Percentiles rank a stretch among this genome's conserved stretches.
Conservation (phyloP, 1,140 invertebrate genomes). For the Drosophila sturtevanti region DNA sequence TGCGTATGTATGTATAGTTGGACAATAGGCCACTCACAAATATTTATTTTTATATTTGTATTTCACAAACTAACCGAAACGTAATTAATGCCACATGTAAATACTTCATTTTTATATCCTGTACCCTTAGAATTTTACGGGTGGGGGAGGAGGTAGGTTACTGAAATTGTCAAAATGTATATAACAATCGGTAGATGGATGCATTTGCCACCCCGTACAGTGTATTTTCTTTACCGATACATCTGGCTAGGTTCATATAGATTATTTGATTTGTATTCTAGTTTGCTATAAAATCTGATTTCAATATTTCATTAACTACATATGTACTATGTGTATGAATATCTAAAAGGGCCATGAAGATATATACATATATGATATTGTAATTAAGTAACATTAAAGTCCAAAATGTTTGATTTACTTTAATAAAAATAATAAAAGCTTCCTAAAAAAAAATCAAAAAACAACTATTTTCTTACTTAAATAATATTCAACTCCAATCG, state of each 20-base stretch:
- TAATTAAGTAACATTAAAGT: too few relatives aligned
- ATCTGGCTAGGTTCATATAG: background rate
- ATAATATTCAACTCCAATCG: too few relatives aligned
- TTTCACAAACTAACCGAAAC: slow-evolving; percentile 13
- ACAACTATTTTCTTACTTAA: too few relatives aligned
- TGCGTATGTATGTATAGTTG: slow-evolving; percentile 28
- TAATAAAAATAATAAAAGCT: too few relatives aligned
- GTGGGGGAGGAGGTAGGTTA: background rate
- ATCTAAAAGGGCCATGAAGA: too few relatives aligned
- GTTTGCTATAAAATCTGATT: background rate
- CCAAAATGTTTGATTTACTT: too few relatives aligned
- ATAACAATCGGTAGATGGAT: background rate
- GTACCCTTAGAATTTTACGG: background rate
- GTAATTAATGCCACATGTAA: slow-evolving; percentile 12
- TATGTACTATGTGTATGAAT: too few relatives aligned
- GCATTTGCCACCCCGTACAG: background rate
- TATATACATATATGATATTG: too few relatives aligned
- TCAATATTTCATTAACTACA: too few relatives aligned
- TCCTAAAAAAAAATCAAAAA: too few relatives aligned
- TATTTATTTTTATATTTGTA: background rate
- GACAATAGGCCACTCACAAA: background rate
- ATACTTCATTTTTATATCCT: slow-evolving; percentile 4
- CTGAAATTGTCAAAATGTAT: background rate
- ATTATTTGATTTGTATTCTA: background rate
- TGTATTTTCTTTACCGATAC: background rate